Conservation (phyloP, 2,113 vertebrate genomes). For the Marcusenius ussheri region DNA sequence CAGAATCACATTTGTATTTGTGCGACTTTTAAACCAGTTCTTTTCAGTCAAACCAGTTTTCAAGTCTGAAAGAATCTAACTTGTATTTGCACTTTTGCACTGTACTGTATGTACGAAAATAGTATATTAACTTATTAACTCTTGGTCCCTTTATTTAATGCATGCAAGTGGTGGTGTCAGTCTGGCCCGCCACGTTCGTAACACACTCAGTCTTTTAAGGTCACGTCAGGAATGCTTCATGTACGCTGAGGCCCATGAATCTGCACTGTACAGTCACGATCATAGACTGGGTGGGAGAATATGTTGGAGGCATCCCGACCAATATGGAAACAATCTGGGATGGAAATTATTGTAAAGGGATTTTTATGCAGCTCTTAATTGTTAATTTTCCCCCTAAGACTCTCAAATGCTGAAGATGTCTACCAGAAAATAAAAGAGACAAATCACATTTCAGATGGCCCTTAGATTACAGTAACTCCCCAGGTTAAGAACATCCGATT, state of each 20-base stretch:
- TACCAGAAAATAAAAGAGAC: constrained; percentile 44
- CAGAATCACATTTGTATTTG: not conserved
- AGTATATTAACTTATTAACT: not conserved
- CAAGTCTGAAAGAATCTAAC: not conserved
- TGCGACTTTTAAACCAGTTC: not conserved
- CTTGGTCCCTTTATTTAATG: not conserved
- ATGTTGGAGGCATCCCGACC: not conserved
- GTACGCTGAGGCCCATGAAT: not conserved
- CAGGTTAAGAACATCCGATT: not conserved
- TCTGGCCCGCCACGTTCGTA: not conserved
- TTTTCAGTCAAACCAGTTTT: not conserved
- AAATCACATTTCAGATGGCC: constrained; percentile 41
- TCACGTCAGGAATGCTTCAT: not conserved
- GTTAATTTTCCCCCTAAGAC: constrained; percentile 43
- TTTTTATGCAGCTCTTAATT: constrained; percentile 44
- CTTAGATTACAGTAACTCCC: constrained; percentile 36
- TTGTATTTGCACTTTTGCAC: not conserved
- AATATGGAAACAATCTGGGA: constrained; percentile 21
- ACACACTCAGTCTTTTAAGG: not conserved
- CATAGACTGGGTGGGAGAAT: not conserved
- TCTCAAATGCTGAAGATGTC: constrained; percentile 31
- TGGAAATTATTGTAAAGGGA: constrained; percentile 32
- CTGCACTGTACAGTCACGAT: not conserved
- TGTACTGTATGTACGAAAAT: not conserved
- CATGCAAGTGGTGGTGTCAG: not conserved